Evolutionary conservation across 2,888 invertebrate species (phyloP), one percentile per base, ranked within the genome.

Genomic region (Amblyjoppa proteus): DNA sequence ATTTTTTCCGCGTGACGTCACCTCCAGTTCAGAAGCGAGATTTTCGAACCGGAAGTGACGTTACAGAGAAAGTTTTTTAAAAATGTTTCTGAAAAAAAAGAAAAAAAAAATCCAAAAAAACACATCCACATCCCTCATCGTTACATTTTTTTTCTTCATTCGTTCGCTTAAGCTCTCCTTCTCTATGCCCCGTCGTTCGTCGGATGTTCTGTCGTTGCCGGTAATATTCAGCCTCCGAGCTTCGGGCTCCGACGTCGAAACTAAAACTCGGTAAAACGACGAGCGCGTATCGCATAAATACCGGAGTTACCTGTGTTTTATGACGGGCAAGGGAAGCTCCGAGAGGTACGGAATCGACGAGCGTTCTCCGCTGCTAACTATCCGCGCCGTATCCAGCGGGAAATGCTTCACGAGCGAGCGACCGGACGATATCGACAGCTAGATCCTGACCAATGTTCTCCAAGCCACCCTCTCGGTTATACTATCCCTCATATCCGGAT

Each of bases 221-320:
- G 34, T 16, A 68, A 76, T 66, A 66, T 76, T 53, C 64, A 13
- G 66, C 11, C 49, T 66, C 51, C 64, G 64, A 64, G 64, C 45
- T 64, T 13, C 49, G 4, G 66, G 34, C 20, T 20, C 64, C 11
- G n/a, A 80, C 66, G 80, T 58, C 75, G 74, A 25, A 81, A 71
- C 68, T 45, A 45, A 45, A 45, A 51, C 68, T 61, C 58, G 71
- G 75, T 58, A 75, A 81, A 88, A 86, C 88, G 88, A 89, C 89
- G 89, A 88, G 88, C 88, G 89, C 91, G 89, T 87, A 87, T 87
- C 90, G 90, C 92, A 94, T 94, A 94, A 94, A 94, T 94, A 93
- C 92, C 90, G 93, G 93, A 91, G 92, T 94, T 94, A 94, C 92
- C 93, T 91, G 91, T 93, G 93, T 94, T 94, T 94, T 94, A 94